Evolutionary conservation across 2,888 invertebrate species (phyloP), one percentile per base, ranked within the genome.

Genomic region (Zygogramma bicolorata): DNA sequence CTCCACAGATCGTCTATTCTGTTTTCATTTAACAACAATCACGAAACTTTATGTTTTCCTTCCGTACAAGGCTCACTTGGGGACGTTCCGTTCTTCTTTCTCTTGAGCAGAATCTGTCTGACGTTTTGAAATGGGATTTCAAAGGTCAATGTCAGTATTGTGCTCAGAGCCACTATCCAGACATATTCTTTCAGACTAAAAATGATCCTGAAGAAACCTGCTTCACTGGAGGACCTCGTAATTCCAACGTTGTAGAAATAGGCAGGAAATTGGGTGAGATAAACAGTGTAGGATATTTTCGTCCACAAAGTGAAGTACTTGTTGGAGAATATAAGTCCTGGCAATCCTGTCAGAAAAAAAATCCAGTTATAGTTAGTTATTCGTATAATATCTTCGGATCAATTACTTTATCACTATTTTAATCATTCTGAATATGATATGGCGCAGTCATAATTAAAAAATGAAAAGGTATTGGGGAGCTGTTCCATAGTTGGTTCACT

Each of bases 61-160:
- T 15, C 62, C 7, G 62, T 6, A 29, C 4, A 15, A 34, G 18
- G 13, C 6, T 18, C 53, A 4, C 18, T 1, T 3, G 13, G 13
- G 8, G 8, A 15, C 13, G 49, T 61, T 25, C 22, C 27, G 7
- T 15, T 22, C 25, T 22, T 60, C 31, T 84, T 69, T 5, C 59
- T 86, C 67, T 84, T 86, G 72, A 89, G 85, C 40, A 91, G 81
- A 69, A 90, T 81, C 80, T 89, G 90, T 81, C 90, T 90, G n/a
- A 93, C 87, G 81, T 92, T 92, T 85, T 92, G 92, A 81, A 92
- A 93, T 10, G 93, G 93, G 73, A 90, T 88, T 81, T 93, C 93
- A 77, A 93, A 90, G 3, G 92, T 84, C 25, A 93, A 83, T 3
- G 92, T 92, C 57, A 93, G 85, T 13, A 88, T 77, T 20, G 88